These are phyloP conservation scores for Deroptyus accipitrinus DNA, from an alignment of 2,113 vertebrate species.

Conservation along the genomic window DNA sequence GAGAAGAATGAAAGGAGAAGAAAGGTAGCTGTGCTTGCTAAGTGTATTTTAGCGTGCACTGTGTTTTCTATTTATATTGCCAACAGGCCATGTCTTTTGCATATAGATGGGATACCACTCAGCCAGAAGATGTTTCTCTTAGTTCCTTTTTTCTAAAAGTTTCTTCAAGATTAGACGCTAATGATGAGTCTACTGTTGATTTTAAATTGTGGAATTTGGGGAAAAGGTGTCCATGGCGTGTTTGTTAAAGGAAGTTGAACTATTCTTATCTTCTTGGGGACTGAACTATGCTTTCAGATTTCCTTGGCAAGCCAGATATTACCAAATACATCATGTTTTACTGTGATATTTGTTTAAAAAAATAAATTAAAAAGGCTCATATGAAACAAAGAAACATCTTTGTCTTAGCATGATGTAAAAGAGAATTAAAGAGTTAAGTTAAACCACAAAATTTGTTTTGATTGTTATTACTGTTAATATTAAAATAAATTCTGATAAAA, in stretches of 20 bases:
- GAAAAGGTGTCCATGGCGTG: fast-evolving
- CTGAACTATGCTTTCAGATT: neutral
- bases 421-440: neutral
- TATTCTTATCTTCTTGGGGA: neutral
- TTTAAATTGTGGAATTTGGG: neutral
- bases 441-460: neutral
- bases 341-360: neutral
- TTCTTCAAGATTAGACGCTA: neutral
- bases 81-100: neutral
- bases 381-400: neutral
- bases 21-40: neutral
- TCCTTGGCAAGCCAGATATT: fast-evolving
- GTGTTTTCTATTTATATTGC: neutral
- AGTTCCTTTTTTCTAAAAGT: neutral
- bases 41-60: neutral
- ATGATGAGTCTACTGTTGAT: neutral
- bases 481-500: neutral
- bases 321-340: neutral
- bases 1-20: neutral
- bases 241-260: neutral
- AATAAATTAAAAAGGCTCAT: fast-evolving
- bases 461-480: neutral
- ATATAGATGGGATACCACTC: neutral
- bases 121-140: neutral
- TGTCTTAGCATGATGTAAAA: fast-evolving